These are phyloP conservation scores for Cetonia aurata DNA, from an alignment of 2,888 invertebrate genomes.

Conservation along the genomic window DNA sequence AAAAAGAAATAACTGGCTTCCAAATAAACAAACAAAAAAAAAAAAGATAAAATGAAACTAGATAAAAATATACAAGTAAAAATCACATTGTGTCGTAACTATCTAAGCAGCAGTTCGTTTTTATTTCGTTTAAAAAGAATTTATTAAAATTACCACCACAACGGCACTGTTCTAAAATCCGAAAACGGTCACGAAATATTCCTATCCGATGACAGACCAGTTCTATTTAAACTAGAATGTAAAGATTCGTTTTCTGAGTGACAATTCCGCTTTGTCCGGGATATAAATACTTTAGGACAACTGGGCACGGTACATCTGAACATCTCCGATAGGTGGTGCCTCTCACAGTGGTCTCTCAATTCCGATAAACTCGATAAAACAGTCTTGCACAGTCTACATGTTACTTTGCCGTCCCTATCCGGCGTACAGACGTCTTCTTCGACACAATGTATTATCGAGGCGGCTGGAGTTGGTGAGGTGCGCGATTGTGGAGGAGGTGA, in stretches of 20 bases:
- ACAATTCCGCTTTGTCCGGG: slow-evolving; percentile 81
- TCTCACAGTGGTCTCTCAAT: slow-evolving; percentile 81
- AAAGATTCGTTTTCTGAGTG: slow-evolving; percentile 79
- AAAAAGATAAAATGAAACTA: slow-evolving; percentile 56
- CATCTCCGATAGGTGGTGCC: slow-evolving; percentile 76
- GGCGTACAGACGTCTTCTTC: slow-evolving; percentile 77
- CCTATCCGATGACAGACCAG: slow-evolving; percentile 55
- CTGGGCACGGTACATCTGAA: slow-evolving; percentile 82
- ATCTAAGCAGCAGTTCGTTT: slow-evolving; percentile 9
- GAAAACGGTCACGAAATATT: slow-evolving; percentile 64
- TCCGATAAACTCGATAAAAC: slow-evolving; percentile 73
- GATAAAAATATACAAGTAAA: slow-evolving; percentile 59
- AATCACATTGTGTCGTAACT: slow-evolving; percentile 60
- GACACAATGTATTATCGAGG: slow-evolving; percentile 71
- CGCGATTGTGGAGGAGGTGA: slow-evolving; percentile 64
- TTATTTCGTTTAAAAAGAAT: slow-evolving; percentile 12
- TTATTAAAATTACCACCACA: slow-evolving; percentile 60
- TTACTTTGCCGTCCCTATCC: slow-evolving; percentile 76
- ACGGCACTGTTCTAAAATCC: slow-evolving; percentile 63
- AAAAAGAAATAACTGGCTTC: slow-evolving; percentile 62
- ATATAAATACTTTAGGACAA: slow-evolving; percentile 83
- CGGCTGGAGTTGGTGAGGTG: slow-evolving; percentile 53
- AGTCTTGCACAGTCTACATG: slow-evolving; percentile 79
- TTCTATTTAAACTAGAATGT: slow-evolving; percentile 66
- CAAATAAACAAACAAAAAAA: slow-evolving; percentile 54